These are phyloP conservation scores for Papilio elwesi DNA, from an alignment of 2,888 invertebrate species.

Conservation along the genomic window DNA sequence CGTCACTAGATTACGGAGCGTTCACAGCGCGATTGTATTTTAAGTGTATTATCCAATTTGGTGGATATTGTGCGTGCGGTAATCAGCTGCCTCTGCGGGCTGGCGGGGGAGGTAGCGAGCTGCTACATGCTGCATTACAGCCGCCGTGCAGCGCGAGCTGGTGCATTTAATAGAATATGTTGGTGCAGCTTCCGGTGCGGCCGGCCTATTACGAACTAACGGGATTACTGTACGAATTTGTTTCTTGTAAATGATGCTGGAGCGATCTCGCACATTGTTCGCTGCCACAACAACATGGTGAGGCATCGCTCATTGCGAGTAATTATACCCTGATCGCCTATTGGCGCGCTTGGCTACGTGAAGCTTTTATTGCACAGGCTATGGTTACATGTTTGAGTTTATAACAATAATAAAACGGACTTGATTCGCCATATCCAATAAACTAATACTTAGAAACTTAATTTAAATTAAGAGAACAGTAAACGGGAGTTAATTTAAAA, in stretches of 20 bases:
- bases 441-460: not conserved
- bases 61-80: conserved; percentile 84
- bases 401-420: not conserved
- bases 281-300: conserved; percentile 39
- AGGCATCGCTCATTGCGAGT: conserved; percentile 24
- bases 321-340: conserved; percentile 26
- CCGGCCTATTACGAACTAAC: conserved; percentile 76
- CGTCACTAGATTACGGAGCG: conserved; percentile 81
- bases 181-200: conserved; percentile 68
- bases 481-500: conserved; percentile 17
- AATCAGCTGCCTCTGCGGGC: conserved; percentile 71
- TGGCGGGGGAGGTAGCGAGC: conserved; percentile 1
- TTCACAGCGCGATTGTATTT: conserved; percentile 85
- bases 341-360: conserved; percentile 14
- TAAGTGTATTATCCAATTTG: conserved; percentile 88
- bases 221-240: conserved; percentile 76
- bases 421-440: not conserved
- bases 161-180: conserved; percentile 82
- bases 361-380: conserved; percentile 2
- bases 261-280: conserved; percentile 61
- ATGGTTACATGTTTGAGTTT: not conserved
- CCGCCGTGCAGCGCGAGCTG: conserved; percentile 72
- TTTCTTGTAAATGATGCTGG: conserved; percentile 63
- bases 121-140: conserved; percentile 8
- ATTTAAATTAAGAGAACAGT: not conserved